Base-by-base conservation (phyloP, 2,113 vertebrate genomes). In the Ancistrus triradiatus region DNA sequence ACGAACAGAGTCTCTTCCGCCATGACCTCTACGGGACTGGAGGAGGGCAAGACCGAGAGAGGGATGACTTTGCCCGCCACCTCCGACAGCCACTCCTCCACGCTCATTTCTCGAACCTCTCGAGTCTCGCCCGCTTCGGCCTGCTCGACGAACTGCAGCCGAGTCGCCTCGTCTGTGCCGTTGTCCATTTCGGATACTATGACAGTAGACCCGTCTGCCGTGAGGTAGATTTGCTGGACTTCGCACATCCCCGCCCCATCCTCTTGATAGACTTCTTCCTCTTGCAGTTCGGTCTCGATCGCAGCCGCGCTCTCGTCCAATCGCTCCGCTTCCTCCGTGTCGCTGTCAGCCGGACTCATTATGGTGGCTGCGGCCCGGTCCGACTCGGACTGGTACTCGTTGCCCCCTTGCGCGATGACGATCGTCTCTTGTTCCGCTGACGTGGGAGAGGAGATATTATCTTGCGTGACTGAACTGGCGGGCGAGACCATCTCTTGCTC, bases 11-110 rank as follows among this genome's bases (percentile, higher is more conserved):
- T 68, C 44, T 59, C 63, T 35, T 67, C 68, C 11, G 53, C 18
- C 4, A 74, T 38, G 2, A 70, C 21, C 15, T 66, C 73, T 31
- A 70, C 47, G 6, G 61, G 43, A 50, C 22, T 31, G 18, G 66
- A 13, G 19, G 63, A 5, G 9, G 63, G 65, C 38, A 75, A 24
- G 17, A 64, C 33, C 13, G 73, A 65, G 17, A 75, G 60, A 11
- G 73, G 63, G 17, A 72, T 52, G 2, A 52, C 68, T 40, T 72
- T 75, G n/a, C 68, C 64, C 6, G 73, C 65, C 49, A 75, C 64
- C 35, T 75, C 64, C 2, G 73, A 72, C 10, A 75, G 68, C 73
- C 73, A 75, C 31, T 75, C 65, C 46, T 75, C 73, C 38, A 75
- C 64, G 46, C 73, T 75, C 4, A 75, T 47, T 27, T 70, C 68